These are phyloP conservation scores for Lacerta agilis DNA, from an alignment of 2,797 vertebrate species.

Conservation along the genomic window DNA sequence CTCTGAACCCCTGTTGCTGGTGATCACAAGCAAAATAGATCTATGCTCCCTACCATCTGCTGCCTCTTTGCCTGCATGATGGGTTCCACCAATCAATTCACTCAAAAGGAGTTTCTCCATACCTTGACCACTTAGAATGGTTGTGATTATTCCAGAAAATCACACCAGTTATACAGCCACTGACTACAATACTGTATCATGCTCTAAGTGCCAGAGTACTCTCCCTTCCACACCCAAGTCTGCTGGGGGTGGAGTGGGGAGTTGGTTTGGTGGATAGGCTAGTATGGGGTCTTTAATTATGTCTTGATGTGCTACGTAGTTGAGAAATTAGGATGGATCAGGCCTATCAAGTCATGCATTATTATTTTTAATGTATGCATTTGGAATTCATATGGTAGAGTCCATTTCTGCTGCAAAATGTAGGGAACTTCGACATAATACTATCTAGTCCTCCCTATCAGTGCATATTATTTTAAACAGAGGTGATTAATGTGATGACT, in stretches of 20 bases:
- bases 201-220: background rate
- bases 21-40: too few relatives aligned
- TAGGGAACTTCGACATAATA: background rate
- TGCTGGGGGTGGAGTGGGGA: too few relatives aligned
- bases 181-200: background rate
- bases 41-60: background rate
- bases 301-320: background rate
- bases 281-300: background rate
- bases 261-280: background rate
- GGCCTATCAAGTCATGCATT: background rate
- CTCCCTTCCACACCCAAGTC: background rate
- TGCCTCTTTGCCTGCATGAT: background rate
- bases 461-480: background rate
- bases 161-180: background rate
- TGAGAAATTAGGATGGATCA: background rate
- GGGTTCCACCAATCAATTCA: background rate
- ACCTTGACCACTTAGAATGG: background rate
- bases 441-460: background rate
- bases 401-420: background rate
- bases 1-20: too few relatives aligned
- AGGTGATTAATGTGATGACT: constrained; percentile 21
- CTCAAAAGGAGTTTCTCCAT: background rate
- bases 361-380: background rate
- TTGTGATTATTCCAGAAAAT: background rate
- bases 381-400: background rate